Evolutionary conservation across 2,113 vertebrate species (phyloP), one percentile per base, ranked within the genome.

Genomic region (Aptenodytes patagonicus): DNA sequence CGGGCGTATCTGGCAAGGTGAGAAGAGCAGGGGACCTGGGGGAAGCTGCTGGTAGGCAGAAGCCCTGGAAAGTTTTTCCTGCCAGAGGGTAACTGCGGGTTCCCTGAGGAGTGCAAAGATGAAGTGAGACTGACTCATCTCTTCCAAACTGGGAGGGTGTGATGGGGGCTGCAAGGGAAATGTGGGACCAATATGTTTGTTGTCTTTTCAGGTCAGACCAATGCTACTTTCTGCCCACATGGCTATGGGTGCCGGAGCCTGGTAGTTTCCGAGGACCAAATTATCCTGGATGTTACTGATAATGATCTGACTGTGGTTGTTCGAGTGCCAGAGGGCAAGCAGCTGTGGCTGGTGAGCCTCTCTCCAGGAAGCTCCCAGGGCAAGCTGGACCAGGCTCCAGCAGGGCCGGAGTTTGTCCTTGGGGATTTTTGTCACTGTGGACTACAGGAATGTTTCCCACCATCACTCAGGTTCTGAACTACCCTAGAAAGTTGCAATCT

Each of bases 1-100:
- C 2, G 99, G 99, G 22, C 98, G 98, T 0, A 96, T 99, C 97
- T 99, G 99, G 99, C 99, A 99, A 91, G 99, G 99, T 99, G 75
- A 98, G 98, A 19, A 1, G 29, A 44, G n/a, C 5, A 3, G 52
- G 52, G 7, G 20, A 6, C 13, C 24, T 7, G 15, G 6, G 32
- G 49, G 20, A 70, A n/a, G 34, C 34, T 87, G 47, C 64, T 51
- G 7, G 5, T 6, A 25, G 57, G 31, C 32, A 69, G 38, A 16
- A 88, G 11, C 69, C 14, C 10, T 47, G 62, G n/a, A 2, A 28
- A 17, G 38, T 11, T 87, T 84, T 52, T 52, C 4, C 0, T 58
- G 38, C 47, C 60, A n/a, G 26, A n/a, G 16, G 15, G 15, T 44
- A 54, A 32, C 29, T 26, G 7, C 0, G 7, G 36, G 13, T 28